Conservation (phyloP, 2,888 invertebrate species). For the Hemicrepidius hirtus region DNA sequence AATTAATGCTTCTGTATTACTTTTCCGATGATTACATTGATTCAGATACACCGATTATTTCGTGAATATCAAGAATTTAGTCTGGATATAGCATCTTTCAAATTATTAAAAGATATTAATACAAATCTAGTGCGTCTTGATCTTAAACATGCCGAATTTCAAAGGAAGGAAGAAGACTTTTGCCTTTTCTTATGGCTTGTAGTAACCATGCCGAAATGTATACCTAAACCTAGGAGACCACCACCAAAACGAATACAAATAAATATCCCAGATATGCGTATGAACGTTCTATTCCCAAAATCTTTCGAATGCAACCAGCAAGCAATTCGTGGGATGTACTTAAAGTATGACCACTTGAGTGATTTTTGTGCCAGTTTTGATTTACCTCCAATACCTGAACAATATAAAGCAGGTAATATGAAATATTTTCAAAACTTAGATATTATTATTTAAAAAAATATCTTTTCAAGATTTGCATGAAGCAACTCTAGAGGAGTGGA, state of each 20-base stretch:
- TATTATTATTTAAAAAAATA: background rate
- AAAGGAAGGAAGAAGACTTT: conserved; percentile 68
- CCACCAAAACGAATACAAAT: conserved; percentile 70
- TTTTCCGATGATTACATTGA: background rate
- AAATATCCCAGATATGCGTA: conserved; percentile 70
- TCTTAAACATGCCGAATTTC: conserved; percentile 71
- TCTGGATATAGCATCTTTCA: conserved; percentile 73
- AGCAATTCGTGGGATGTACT: conserved; percentile 73
- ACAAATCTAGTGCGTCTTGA: conserved; percentile 71
- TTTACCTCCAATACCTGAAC: conserved; percentile 49
- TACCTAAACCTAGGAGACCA: conserved; percentile 66
- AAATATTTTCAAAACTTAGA: too few species aligned
- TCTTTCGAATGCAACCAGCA: conserved; percentile 70
- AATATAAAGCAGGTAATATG: conserved; percentile 52
- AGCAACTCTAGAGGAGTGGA: conserved; percentile 64
- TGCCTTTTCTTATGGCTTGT: conserved; percentile 72
- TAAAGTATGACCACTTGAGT: conserved; percentile 75
- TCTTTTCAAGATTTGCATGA: conserved; percentile 60
- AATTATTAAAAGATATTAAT: conserved; percentile 72
- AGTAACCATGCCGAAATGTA: conserved; percentile 70
- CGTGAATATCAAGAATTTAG: conserved; percentile 71
- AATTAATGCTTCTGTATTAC: too few species aligned
- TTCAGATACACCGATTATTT: conserved; percentile 70
- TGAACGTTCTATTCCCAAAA: conserved; percentile 71
- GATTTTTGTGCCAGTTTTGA: conserved; percentile 69